Evolutionary conservation across 2,888 invertebrate species (phyloP).

Genomic region (Orchesellides sinensis): DNA sequence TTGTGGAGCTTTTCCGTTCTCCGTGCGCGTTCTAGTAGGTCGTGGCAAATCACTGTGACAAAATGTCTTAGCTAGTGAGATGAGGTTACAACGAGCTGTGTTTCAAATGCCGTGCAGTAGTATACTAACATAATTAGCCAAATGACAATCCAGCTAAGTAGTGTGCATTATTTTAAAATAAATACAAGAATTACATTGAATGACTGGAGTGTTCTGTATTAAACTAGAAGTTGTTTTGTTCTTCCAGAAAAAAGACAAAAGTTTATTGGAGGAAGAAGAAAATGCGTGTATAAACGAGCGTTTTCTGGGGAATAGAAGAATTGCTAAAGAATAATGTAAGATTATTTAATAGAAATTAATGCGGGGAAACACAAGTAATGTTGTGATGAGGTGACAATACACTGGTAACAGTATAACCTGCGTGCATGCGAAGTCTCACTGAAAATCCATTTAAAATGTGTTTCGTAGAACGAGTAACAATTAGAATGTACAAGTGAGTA

Average conservation of each 20-base stretch:
- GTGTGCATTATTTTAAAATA: background rate
- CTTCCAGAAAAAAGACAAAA: background rate
- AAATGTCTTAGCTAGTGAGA: background rate
- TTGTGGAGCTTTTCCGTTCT: too few relatives aligned
- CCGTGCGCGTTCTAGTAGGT: too few relatives aligned
- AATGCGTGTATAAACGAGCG: too few relatives aligned
- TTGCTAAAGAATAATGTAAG: background rate
- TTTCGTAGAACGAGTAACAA: background rate
- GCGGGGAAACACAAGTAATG: background rate
- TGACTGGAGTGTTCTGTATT: slow-evolving; percentile 19
- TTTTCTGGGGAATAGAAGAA: too few relatives aligned
- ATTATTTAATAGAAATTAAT: background rate
- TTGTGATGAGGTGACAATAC: background rate
- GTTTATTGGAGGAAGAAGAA: too few relatives aligned
- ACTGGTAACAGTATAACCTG: background rate
- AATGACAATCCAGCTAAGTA: background rate
- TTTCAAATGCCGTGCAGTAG: background rate
- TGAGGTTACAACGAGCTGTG: background rate
- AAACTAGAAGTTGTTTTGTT: slow-evolving; percentile 21
- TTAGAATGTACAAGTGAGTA: background rate
- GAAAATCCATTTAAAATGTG: background rate
- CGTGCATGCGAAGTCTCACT: too few relatives aligned
- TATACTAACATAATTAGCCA: background rate
- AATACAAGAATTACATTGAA: background rate
- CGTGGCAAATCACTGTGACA: too few relatives aligned